A percentile compares a stretch with the other conserved stretches of the same genome.
Evolutionary conservation across 2,888 invertebrate genomes (phyloP).

Genomic region (Auanema freiburgensis): DNA sequence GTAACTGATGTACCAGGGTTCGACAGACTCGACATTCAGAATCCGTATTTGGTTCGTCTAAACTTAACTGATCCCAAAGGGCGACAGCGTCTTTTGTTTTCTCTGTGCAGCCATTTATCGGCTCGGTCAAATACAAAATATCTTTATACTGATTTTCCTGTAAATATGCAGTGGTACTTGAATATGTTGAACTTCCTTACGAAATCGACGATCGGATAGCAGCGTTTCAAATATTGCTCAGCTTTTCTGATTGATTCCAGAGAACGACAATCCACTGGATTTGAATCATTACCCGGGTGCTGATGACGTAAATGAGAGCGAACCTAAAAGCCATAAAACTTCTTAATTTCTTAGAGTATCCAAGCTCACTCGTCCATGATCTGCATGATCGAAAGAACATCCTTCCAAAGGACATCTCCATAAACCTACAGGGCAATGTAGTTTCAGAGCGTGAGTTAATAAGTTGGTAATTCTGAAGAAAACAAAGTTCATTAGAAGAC

Average conservation of each 20-base stretch:
- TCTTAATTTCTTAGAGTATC: too few relatives aligned
- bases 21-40: neutral
- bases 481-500: neutral
- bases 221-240: slow-evolving; percentile 6
- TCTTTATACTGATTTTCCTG: slow-evolving; percentile 15
- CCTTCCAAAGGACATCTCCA: slow-evolving; percentile 15
- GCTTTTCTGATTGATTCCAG: slow-evolving; percentile 7
- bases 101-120: slow-evolving; percentile 9
- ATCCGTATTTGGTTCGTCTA: neutral
- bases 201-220: slow-evolving; percentile 20
- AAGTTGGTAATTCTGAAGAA: slow-evolving; percentile 22
- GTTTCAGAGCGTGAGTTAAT: slow-evolving; percentile 13
- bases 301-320: slow-evolving; percentile 19
- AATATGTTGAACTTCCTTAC: slow-evolving; percentile 6
- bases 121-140: slow-evolving; percentile 17
- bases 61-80: neutral
- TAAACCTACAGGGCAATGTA: slow-evolving; percentile 15
- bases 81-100: neutral
- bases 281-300: slow-evolving; percentile 13
- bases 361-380: slow-evolving; percentile 14
- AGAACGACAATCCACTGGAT: slow-evolving; percentile 15
- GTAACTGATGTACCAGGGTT: neutral
- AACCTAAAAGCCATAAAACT: neutral
- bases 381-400: slow-evolving; percentile 18
- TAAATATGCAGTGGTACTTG: neutral